Conservation (phyloP, 2,797 vertebrate genomes). For the Gambelia wislizenii region DNA sequence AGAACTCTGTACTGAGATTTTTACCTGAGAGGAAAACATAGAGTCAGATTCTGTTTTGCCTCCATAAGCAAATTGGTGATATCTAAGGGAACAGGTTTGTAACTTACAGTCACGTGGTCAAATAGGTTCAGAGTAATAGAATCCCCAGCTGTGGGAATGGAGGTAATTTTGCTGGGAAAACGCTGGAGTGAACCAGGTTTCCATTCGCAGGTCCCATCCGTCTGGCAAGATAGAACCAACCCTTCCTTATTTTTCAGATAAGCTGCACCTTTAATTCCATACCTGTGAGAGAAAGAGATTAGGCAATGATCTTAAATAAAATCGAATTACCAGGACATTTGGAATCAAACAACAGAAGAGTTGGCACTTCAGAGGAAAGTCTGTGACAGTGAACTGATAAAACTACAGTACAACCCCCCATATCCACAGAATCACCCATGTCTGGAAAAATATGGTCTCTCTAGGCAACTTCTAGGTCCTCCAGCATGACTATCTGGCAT, state of each 20-base stretch:
- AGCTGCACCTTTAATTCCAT: conserved; percentile 91
- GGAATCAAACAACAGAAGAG: background rate
- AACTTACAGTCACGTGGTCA: conserved; percentile 91
- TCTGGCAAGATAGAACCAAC: conserved; percentile 81
- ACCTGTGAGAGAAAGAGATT: conserved; percentile 77
- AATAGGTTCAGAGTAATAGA: conserved; percentile 88
- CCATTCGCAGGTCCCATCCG: conserved; percentile 84
- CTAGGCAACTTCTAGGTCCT: too few relatives aligned
- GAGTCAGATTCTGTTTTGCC: background rate
- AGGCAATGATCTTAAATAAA: background rate
- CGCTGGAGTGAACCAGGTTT: conserved; percentile 85
- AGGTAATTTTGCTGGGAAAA: conserved; percentile 83
- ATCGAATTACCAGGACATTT: background rate
- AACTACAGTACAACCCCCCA: too few relatives aligned
- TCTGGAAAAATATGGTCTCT: too few relatives aligned
- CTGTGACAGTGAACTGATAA: background rate
- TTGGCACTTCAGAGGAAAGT: background rate
- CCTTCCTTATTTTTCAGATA: conserved; percentile 91
- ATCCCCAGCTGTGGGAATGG: conserved; percentile 77
- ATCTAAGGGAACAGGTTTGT: background rate
- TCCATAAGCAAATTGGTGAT: background rate
- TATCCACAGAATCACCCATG: too few relatives aligned
- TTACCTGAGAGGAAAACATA: conserved; percentile 80
- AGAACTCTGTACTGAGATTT: conserved; percentile 82
- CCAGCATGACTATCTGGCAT: too few relatives aligned